Evolutionary conservation across 2,888 invertebrate species (phyloP), one percentile per base, ranked within the genome.

Genomic region (Noctua comes): DNA sequence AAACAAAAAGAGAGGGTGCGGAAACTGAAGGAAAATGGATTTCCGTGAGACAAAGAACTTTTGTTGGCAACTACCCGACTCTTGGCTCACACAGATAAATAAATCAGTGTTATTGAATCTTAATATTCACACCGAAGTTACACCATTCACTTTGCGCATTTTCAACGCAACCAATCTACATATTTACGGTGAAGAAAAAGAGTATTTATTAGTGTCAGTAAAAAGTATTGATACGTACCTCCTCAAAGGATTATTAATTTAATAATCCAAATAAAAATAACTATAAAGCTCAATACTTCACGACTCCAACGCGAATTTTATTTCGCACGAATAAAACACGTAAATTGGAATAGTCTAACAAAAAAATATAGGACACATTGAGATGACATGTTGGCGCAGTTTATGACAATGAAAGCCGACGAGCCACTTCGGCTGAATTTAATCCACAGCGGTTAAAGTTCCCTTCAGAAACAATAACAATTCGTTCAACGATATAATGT

Each of bases 391-490:
- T 89, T 73, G 89, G 83, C 85, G 84, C 86, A 91, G 89, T 90
- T 90, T 88, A 88, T 88, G 88, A 90, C 90, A 90, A 88, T 88
- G 82, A 90, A 91, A 91, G 86, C 89, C 84, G 88, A 86, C 89
- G 83, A 88, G 90, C 90, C 91, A 91, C 92, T 92, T 91, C 89
- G 91, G 89, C 87, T 86, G 91, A 92, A 91, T 93, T 92, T 93
- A 93, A 94, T 94, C 92, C 91, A 85, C 89, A 85, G 89, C 90
- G 90, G 92, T 92, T 91, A 92, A 93, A 93, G 93, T 94, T 94
- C 90, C 93, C 91, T 93, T 94, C 93, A 94, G 92, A 94, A 94
- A 95, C 93, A 94, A 94, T 94, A 95, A 94, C 93, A 93, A 94
- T 94, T 93, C 92, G 92, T 94, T 93, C 92, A 92, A 90, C 92